Evolutionary conservation across 1,140 invertebrate genomes (phyloP), one percentile per base, ranked within the genome.

Genomic region (Melanaphis sacchari): DNA sequence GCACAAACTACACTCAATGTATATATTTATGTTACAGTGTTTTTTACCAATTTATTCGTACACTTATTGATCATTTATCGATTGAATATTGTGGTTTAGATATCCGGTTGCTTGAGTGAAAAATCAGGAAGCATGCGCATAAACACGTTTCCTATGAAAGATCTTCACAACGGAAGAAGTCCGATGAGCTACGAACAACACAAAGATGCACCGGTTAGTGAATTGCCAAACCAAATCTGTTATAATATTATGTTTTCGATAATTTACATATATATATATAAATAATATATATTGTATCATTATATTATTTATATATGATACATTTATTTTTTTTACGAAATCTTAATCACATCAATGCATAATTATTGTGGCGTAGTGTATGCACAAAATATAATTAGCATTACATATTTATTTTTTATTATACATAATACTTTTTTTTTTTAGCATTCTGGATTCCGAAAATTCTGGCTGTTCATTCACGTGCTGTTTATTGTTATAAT

Each of bases 81-180:
- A 43, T 87, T 11, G 46, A 40, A 46, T 9, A 36, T 89, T 93
- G n/a, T 59, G 41, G 93, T 95, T 94, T 96, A 98, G 97, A 96
- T 98, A 93, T 96, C 96, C 52, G 97, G 97, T 90, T 97, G 97
- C 95, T 96, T 96, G 22, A 97, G 97, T 81, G 97, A 98, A 94
- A 96, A 96, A 93, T 96, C 97, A 87, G 96, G 96, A 94, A 96
- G 96, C 94, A 96, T 97, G 94, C 96, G 97, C 94, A 96, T 97
- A 31, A 97, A 97, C 95, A 96, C 97, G 24, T 98, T 98, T 96
- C 97, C 97, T 26, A 97, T 98, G 97, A 97, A 97, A 94, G 97
- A 98, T 95, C 96, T 98, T 95, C 95, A 96, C 95, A 95, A 96
- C 93, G 96, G 95, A 41, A 95, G 97, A 94, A 96, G 95, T 94